Percentiles rank a stretch among this genome's conserved stretches.
These are phyloP conservation scores for Neodiprion fabricii DNA, from an alignment of 1,140 invertebrate species.

Conservation along the genomic window DNA sequence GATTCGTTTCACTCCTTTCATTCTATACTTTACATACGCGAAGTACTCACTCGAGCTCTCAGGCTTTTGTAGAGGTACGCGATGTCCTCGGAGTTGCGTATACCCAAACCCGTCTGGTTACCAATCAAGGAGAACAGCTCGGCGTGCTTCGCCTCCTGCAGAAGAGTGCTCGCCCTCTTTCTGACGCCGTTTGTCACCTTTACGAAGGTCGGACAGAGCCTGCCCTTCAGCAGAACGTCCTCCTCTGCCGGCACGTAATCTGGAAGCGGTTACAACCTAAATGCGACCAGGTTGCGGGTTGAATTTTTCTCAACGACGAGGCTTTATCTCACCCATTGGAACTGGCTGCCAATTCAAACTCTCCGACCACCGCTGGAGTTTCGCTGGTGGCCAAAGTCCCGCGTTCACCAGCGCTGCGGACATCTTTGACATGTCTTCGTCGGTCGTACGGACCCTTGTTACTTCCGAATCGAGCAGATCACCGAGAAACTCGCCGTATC, in stretches of 20 bases:
- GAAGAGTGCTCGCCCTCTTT: conserved; percentile 22
- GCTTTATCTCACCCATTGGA: conserved; percentile 47
- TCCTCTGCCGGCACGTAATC: conserved; percentile 35
- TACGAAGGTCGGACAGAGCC: conserved; percentile 45
- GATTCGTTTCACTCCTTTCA: not conserved
- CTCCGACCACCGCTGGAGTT: conserved; percentile 52
- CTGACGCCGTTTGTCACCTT: conserved; percentile 23
- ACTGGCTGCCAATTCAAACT: conserved; percentile 67
- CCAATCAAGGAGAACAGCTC: conserved; percentile 36
- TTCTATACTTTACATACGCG: not conserved
- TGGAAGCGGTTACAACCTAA: conserved; percentile 27
- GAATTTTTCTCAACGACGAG: too few species aligned
- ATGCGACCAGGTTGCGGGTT: not conserved
- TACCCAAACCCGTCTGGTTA: conserved; percentile 32
- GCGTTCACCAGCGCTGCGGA: conserved; percentile 64
- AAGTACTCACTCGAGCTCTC: conserved; percentile 41
- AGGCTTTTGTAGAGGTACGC: conserved; percentile 40
- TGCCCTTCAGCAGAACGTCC: conserved; percentile 47
- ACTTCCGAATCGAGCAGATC: conserved; percentile 45
- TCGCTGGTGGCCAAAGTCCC: conserved; percentile 59
- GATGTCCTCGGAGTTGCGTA: conserved; percentile 36
- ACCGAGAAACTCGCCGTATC: conserved; percentile 43
- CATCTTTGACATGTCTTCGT: conserved; percentile 64
- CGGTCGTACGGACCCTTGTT: conserved; percentile 59
- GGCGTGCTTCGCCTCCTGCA: conserved; percentile 16